Evolutionary conservation across 2,888 invertebrate genomes (phyloP).

Genomic region (Nemurella pictetii): DNA sequence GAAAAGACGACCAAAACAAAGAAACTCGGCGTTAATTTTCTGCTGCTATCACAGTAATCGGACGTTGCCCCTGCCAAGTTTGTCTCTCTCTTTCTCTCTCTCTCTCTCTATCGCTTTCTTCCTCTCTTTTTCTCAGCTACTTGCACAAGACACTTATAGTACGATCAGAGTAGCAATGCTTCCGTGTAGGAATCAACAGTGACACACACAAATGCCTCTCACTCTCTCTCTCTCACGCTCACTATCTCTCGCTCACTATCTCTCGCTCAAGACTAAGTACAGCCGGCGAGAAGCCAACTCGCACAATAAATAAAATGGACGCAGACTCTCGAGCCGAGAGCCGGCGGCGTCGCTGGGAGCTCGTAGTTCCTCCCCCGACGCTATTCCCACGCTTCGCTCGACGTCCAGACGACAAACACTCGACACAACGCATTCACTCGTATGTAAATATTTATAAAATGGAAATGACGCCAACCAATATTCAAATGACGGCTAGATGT

Average conservation of each 20-base stretch:
- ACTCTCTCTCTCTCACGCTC: too few relatives aligned
- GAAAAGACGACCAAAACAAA: not conserved
- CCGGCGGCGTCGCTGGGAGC: too few relatives aligned
- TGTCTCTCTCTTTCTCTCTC: not conserved
- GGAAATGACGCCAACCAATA: conserved; percentile 18
- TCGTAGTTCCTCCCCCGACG: too few relatives aligned
- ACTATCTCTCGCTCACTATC: not conserved
- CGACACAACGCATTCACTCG: not conserved
- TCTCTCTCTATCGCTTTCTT: too few relatives aligned
- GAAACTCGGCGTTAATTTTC: not conserved
- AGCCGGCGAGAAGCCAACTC: not conserved
- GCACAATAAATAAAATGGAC: not conserved
- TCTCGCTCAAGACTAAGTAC: not conserved
- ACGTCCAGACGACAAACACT: too few relatives aligned
- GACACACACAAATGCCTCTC: too few relatives aligned
- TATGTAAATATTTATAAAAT: conserved; percentile 12
- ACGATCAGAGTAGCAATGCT: not conserved
- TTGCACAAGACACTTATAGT: not conserved
- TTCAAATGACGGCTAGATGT: not conserved
- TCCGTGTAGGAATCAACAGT: not conserved
- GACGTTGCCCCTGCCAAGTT: not conserved
- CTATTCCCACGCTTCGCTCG: not conserved
- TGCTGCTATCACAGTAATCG: not conserved
- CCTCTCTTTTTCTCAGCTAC: not conserved
- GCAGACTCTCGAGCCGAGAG: not conserved